Percentiles rank a stretch among this genome's conserved stretches.
Conservation (phyloP, 2,888 invertebrate species). For the Aphidius colemani region DNA sequence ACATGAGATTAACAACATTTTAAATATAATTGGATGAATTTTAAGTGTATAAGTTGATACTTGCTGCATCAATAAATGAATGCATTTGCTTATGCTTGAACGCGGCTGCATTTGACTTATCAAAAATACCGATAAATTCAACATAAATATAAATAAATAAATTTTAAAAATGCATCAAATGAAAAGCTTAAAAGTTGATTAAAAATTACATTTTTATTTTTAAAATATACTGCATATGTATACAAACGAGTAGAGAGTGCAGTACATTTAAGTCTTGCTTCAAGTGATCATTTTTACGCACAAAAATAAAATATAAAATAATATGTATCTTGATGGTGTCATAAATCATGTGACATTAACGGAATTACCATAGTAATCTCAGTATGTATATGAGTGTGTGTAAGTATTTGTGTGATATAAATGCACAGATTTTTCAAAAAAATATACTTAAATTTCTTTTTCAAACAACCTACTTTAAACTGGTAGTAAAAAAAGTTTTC, state of each 20-base stretch:
- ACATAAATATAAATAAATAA: slow-evolving; percentile 11
- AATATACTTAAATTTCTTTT: too few relatives aligned
- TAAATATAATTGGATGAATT: slow-evolving; percentile 1
- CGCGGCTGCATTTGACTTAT: slow-evolving; percentile 8
- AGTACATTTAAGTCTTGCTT: too few relatives aligned
- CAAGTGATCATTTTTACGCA: too few relatives aligned
- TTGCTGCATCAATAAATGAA: too few relatives aligned
- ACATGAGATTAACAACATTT: slow-evolving; percentile 41
- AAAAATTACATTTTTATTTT: neutral
- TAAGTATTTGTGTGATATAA: slow-evolving; percentile 3
- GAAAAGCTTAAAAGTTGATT: neutral
- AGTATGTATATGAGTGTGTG: too few relatives aligned
- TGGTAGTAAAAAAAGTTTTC: too few relatives aligned
- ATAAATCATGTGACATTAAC: slow-evolving; percentile 53
- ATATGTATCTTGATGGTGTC: slow-evolving; percentile 33
- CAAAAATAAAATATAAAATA: slow-evolving; percentile 5
- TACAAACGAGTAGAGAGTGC: slow-evolving; percentile 4
- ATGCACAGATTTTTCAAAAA: neutral
- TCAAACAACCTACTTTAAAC: too few relatives aligned
- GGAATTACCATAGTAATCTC: slow-evolving; percentile 53
- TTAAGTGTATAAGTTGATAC: too few relatives aligned
- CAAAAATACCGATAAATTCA: slow-evolving; percentile 2
- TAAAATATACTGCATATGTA: too few relatives aligned
- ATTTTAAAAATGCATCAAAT: neutral
- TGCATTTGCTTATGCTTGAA: slow-evolving; percentile 8